Base-by-base conservation (phyloP, 2,888 invertebrate species). In the Taphrorychus bicolor region DNA sequence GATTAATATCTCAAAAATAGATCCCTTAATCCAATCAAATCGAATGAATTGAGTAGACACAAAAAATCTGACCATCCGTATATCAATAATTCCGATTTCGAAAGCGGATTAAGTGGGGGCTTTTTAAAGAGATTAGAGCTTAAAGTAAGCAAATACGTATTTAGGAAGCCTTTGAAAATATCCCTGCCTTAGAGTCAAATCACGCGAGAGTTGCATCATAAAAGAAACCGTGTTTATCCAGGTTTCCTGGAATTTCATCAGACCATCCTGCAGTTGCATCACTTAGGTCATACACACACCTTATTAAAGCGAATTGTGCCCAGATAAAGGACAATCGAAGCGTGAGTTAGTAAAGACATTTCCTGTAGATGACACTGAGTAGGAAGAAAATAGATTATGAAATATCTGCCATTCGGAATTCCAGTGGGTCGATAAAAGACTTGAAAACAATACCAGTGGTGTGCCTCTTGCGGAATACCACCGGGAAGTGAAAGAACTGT, bases 291-390 rank as follows among this genome's bases (percentile, higher is more conserved):
- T 4, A 24, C 7, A 24, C 24, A 32, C 11, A 9, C 1, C 3
- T 2, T 32, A 9, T 32, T 32, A 1, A 2, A 41, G n/a, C 19
- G 53, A 32, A 66, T 60, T 41, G 58, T 53, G 53, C 42, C 3
- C 57, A 66, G 66, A 66, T 66, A 61, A 61, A 61, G 54, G 41
- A 60, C 64, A 64, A 64, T 64, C 56, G 54, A 66, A 60, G 57
- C 51, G 41, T 56, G 49, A 54, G 42, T 51, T 53, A 49, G 60
- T 60, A 59, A 53, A 56, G 56, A 52, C 65, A 61, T 66, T 70
- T 70, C 66, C 69, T 70, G 66, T 70, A n/a, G 69, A 61, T 70
- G 69, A 58, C 61, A 62, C 54, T 63, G 66, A 63, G 66, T 63
- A 66, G 66, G 63, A 66, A 63, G 66, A 58, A 42, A 11, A 60